Evolutionary conservation across 2,888 invertebrate species (phyloP), one percentile per base, ranked within the genome.

Genomic region (Conops quadrifasciatus): DNA sequence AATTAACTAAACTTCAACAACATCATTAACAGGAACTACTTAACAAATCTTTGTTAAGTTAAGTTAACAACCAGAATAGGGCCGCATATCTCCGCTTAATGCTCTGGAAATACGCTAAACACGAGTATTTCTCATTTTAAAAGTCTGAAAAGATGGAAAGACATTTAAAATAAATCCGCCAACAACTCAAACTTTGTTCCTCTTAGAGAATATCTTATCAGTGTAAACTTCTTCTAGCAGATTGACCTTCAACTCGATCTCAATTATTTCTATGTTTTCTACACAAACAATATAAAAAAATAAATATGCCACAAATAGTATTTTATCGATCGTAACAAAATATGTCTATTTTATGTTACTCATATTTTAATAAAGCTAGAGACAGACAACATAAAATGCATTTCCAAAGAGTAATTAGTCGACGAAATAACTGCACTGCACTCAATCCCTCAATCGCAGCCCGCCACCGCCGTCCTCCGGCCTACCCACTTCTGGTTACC

Each of bases 251-350:
- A 24, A n/a, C 47, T 21, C 26, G 30, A 13, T 30, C 47, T 45
- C 28, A 63, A 24, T 63, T 49, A 47, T 21, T 21, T 1, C 26
- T 66, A 30, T 66, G 21, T 56, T 36, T 13, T n/a, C n/a, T n/a
- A n/a, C n/a, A n/a, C n/a, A n/a, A n/a, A 9, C 9, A 36, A 7
- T 36, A 36, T 59, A 47, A 28, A 67, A 59, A 45, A 67, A 45
- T 67, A 67, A 67, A 67, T 13, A 59, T 67, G 45, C 60, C 59
- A 59, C 59, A 67, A 67, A 67, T 47, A 28, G 2, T 11, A 28
- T 9, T 59, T 67, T 49, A 56, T 59, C 26, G 36, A 45, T 60
- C 26, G n/a, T 43, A 62, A 36, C 7, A 28, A 36, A 30, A 19
- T 15, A 28, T 30, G 24, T 7, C 9, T n/a, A 16, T 53, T 15